Base-by-base conservation (phyloP, 2,888 invertebrate genomes). In the Hipparchia semele region DNA sequence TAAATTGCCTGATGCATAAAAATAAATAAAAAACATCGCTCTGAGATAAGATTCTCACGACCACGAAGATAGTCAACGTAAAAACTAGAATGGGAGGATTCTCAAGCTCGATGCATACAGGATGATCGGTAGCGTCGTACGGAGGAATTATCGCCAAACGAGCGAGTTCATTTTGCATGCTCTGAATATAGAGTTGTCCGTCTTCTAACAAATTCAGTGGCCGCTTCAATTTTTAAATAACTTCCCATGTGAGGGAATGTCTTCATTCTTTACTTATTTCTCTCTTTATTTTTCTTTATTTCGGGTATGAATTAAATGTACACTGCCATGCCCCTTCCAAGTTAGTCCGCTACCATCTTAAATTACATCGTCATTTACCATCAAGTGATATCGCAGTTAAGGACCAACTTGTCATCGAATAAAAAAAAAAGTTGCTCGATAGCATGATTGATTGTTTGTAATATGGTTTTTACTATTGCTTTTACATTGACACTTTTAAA, bases 1-100 rank as follows among this genome's bases (percentile, higher is more conserved):
- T 67, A 67, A 67, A 67, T 65, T 53, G 53, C 58, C 51, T 61
- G n/a, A 33, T 65, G 62, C 9, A 65, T 71, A 65, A 67, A 61
- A 72, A 6, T 56, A 69, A 45, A 46, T 8, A 66, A 66, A 51
- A 64, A 62, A 58, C 62, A 53, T 58, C 58, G 61, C 56, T 46
- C 56, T 46, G 23, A 46, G 68, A 65, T 68, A 59, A 73, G 68
- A 66, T 92, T 93, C 92, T 89, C 92, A 93, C 92, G 91, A 86
- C 86, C 85, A 83, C 80, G 79, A 81, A 82, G 82, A 87, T 86
- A 84, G 86, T 84, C 86, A 84, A 82, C 78, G 77, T 76, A 81
- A 88, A 87, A 89, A 87, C 83, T 84, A 84, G 83, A 84, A 86
- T 87, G 84, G 83, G 87, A 88, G 83, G 87, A 88, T 87, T 88